A percentile compares a stretch with the other conserved stretches of the same genome.
These are phyloP conservation scores for Linyphia triangularis DNA, from an alignment of 2,888 invertebrate genomes.

Conservation along the genomic window DNA sequence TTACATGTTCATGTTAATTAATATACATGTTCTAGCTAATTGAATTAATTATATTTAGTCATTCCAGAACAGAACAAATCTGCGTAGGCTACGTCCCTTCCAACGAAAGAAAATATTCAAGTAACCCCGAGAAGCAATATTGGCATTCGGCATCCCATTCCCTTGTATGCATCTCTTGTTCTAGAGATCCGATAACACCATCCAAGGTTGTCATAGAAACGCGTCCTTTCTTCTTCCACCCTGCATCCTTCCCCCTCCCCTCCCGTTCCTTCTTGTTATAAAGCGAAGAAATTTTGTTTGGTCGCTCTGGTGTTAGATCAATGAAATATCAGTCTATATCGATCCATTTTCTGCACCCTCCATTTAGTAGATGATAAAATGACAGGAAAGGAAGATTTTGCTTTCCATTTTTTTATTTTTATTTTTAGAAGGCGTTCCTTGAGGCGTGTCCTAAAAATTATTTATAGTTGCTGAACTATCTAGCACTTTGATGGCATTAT, in stretches of 20 bases:
- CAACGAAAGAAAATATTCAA: not conserved
- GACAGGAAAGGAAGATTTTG: not conserved
- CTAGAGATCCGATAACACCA: conserved; percentile 45
- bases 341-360: not conserved
- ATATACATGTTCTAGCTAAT: too few relatives aligned
- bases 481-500: too few relatives aligned
- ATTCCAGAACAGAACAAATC: not conserved
- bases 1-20: too few relatives aligned
- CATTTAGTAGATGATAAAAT: not conserved
- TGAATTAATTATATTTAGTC: not conserved
- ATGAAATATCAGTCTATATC: conserved; percentile 7
- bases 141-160: conserved; percentile 26
- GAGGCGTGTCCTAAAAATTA: not conserved
- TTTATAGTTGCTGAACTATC: too few relatives aligned
- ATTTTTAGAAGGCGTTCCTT: not conserved
- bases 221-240: not conserved
- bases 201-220: conserved; percentile 52
- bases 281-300: conserved; percentile 1
- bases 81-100: too few relatives aligned
- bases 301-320: conserved; percentile 5
- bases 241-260: not conserved
- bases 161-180: conserved; percentile 56
- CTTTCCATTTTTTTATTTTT: not conserved
- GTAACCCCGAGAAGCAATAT: conserved; percentile 30
- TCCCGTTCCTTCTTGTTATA: conserved; percentile 5